These are phyloP conservation scores for Steatocranus sp. DNA, from an alignment of 2,797 vertebrate species.

Conservation along the genomic window DNA sequence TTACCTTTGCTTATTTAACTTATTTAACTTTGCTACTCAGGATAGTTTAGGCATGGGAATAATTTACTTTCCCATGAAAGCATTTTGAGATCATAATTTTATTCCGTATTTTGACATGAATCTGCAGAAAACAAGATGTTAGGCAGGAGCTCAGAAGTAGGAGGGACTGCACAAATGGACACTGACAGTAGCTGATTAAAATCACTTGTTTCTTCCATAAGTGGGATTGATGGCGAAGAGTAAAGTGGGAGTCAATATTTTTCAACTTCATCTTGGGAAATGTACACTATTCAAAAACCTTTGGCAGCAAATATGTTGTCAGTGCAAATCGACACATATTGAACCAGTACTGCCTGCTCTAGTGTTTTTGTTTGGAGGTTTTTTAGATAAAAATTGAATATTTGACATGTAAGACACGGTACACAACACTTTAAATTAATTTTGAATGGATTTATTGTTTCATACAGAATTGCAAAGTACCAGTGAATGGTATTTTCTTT, in stretches of 20 bases:
- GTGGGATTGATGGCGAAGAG: conserved; percentile 11
- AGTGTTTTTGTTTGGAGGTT: not conserved
- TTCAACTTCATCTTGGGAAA: not conserved
- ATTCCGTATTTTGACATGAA: conserved; percentile 48
- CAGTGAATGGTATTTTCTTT: not conserved
- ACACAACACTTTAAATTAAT: not conserved
- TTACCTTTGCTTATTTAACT: not conserved
- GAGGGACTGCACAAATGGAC: conserved; percentile 25
- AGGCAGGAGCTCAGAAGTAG: conserved; percentile 31
- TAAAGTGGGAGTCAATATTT: conserved; percentile 8
- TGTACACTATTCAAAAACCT: not conserved
- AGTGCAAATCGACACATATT: not conserved
- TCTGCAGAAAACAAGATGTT: conserved; percentile 51
- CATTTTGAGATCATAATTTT: conserved; percentile 41
- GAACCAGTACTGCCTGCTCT: not conserved
- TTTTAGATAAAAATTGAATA: not conserved
- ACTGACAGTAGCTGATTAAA: conserved; percentile 53
- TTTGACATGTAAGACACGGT: not conserved
- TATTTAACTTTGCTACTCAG: not conserved
- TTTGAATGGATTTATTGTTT: not conserved
- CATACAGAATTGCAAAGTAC: not conserved
- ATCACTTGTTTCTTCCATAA: conserved; percentile 25
- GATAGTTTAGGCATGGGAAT: conserved; percentile 10
- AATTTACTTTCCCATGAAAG: conserved; percentile 31
- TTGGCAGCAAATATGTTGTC: not conserved